These are phyloP conservation scores for Xanthorhoe designata DNA, from an alignment of 2,888 invertebrate species.

Conservation along the genomic window DNA sequence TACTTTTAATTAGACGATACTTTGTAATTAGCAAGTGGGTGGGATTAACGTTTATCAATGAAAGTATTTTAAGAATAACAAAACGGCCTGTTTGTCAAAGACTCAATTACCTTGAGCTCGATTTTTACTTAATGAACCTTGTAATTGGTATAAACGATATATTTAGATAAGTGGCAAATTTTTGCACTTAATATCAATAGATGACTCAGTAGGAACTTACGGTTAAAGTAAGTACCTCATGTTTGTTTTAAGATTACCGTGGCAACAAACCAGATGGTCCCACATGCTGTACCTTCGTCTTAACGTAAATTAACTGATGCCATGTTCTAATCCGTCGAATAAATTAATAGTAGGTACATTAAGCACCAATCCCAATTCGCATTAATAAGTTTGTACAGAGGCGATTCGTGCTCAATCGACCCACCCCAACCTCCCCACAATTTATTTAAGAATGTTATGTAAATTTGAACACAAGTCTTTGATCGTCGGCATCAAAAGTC, in stretches of 20 bases:
- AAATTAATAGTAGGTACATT: conserved; percentile 81
- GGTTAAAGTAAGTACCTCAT: background rate
- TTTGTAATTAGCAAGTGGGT: conserved; percentile 4
- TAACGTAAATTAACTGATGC: conserved; percentile 61
- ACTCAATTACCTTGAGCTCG: background rate
- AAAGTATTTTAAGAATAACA: background rate
- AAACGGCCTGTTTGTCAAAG: background rate
- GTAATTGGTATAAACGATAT: background rate
- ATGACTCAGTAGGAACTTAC: background rate
- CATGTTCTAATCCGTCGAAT: conserved; percentile 72
- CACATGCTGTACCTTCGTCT: conserved; percentile 16
- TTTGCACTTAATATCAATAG: no score
- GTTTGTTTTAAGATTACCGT: conserved; percentile 9
- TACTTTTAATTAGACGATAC: conserved; percentile 1
- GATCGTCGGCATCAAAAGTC: conserved; percentile 85
- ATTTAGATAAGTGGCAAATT: no score
- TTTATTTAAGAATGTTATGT: conserved; percentile 86
- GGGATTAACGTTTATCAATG: conserved; percentile 6
- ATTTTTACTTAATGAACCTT: background rate
- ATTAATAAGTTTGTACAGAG: conserved; percentile 79
- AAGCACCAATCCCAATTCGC: conserved; percentile 72
- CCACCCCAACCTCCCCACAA: conserved; percentile 72
- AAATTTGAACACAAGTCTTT: conserved; percentile 85
- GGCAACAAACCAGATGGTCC: conserved; percentile 13
- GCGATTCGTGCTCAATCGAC: conserved; percentile 60